Evolutionary conservation across 2,888 invertebrate species (phyloP).

Genomic region (Sarcophaga subvicina): DNA sequence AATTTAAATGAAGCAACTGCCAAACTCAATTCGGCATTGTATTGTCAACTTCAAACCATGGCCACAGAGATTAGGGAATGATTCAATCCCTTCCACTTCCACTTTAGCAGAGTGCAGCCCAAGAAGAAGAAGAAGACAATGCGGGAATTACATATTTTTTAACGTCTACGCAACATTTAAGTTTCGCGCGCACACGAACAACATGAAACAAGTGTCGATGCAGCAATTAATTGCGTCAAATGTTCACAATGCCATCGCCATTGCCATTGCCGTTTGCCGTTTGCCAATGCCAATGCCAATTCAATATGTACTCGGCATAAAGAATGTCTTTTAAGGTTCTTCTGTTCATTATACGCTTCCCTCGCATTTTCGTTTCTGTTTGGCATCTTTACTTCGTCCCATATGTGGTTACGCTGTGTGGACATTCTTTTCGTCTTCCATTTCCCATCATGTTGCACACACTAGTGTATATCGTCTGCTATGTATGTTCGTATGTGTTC

Average conservation of each 20-base stretch:
- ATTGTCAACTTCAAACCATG: slow-evolving; percentile 41
- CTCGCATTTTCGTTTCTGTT: no score
- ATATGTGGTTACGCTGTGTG: not conserved
- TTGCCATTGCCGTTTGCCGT: not conserved
- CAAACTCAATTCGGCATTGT: slow-evolving; percentile 7
- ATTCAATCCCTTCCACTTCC: slow-evolving; percentile 15
- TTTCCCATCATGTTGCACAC: no score
- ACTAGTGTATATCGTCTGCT: not conserved
- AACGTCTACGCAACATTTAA: slow-evolving; percentile 62
- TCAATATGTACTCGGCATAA: slow-evolving; percentile 38
- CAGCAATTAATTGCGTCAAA: slow-evolving; percentile 70
- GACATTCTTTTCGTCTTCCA: not conserved
- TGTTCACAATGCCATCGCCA: slow-evolving; percentile 58
- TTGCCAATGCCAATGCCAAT: slow-evolving; percentile 11
- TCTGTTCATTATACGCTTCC: not conserved
- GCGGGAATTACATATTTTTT: slow-evolving; percentile 29
- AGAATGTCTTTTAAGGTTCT: slow-evolving; percentile 26
- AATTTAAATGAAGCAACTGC: slow-evolving; percentile 45
- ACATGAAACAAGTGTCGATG: slow-evolving; percentile 69
- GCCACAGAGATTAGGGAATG: slow-evolving; percentile 23
- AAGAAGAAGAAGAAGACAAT: not conserved
- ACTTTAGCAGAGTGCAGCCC: not conserved
- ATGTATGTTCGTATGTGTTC: slow-evolving; percentile 1
- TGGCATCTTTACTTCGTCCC: no score
- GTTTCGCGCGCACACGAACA: slow-evolving; percentile 54